phyloP scores from a whole-genome alignment of 1,140 invertebrate species.

The Aleiodes sp. region DNA sequence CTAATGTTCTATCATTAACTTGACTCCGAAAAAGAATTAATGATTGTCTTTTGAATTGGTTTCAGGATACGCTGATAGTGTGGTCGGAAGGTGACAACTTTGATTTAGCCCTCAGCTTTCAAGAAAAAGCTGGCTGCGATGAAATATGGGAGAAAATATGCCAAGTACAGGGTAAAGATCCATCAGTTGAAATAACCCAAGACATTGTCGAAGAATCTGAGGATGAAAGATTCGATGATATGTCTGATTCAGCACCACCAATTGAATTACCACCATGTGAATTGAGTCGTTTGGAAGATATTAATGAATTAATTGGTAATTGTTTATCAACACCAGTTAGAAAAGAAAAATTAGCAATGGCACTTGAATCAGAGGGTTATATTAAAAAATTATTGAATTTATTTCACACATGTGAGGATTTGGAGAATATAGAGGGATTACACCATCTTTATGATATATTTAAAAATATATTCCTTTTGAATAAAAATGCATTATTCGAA shows the following conservation, averaged over 20 bases:
- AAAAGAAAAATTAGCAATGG: slow-evolving; percentile 93
- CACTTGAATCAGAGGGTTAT: slow-evolving; percentile 95
- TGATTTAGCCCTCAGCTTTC: slow-evolving; percentile 98
- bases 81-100: slow-evolving; percentile 99
- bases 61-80: slow-evolving; percentile 95
- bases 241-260: slow-evolving; percentile 90
- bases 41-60: slow-evolving; percentile 20
- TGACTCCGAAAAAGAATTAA: slow-evolving; percentile 21
- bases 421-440: slow-evolving; percentile 93
- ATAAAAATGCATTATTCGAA: slow-evolving; percentile 97
- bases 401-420: slow-evolving; percentile 97
- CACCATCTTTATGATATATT: slow-evolving; percentile 98
- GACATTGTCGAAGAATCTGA: slow-evolving; percentile 98
- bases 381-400: slow-evolving; percentile 95
- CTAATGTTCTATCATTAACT: too few relatives aligned
- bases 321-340: slow-evolving; percentile 84
- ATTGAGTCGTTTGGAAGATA: slow-evolving; percentile 90
- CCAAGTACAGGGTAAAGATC: slow-evolving; percentile 98
- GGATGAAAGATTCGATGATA: slow-evolving; percentile 97
- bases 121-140: slow-evolving; percentile 99
- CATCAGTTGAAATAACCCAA: slow-evolving; percentile 96
- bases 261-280: slow-evolving; percentile 95
- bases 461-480: slow-evolving; percentile 98
- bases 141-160: slow-evolving; percentile 99
- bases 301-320: slow-evolving; percentile 88